Evolutionary conservation across 2,113 vertebrate species (phyloP), one percentile per base, ranked within the genome.

Genomic region (Microtus montanus): DNA sequence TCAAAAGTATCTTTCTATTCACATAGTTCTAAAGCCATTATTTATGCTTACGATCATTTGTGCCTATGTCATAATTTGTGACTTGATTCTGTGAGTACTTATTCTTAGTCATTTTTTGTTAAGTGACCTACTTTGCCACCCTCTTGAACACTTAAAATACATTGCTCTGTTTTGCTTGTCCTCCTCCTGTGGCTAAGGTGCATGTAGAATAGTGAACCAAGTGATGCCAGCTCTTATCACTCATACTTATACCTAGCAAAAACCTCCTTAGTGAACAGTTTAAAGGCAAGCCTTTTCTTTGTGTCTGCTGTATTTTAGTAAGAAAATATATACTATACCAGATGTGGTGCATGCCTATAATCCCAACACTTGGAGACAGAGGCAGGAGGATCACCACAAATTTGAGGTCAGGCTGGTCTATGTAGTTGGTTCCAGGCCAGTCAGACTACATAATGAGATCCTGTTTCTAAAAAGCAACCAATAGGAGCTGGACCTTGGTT

Each of bases 61-160:
- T 91, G 63, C 35, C 70, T 54, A 14, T 64, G 19, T 41, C 63
- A 52, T 96, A 71, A 78, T 91, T 77, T 38, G 82, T 74, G 64
- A 64, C 70, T 52, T 92, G 90, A 80, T 94, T 90, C 66, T 79
- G 91, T 52, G 17, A 70, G 70, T 64, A 73, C 41, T 85, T 52
- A 80, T 77, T 80, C 41, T 92, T 93, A 61, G 77, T 89, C 87
- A 22, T 94, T 49, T 94, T 90, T 58, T 28, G 14, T 84, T 73
- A 92, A 95, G n/a, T 91, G 80, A 83, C 89, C 70, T 92, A 38
- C 58, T 91, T 93, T 86, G 41, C 92, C 73, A 78, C 64, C 92
- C 26, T 86, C 7, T 94, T 73, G 58, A 95, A 49, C 41, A 84
- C 47, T 85, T 96, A 80, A 92, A 94, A 89, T 70, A 30, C n/a